These are phyloP conservation scores for Brenthis hecate DNA, from an alignment of 2,888 invertebrate species.

Conservation along the genomic window DNA sequence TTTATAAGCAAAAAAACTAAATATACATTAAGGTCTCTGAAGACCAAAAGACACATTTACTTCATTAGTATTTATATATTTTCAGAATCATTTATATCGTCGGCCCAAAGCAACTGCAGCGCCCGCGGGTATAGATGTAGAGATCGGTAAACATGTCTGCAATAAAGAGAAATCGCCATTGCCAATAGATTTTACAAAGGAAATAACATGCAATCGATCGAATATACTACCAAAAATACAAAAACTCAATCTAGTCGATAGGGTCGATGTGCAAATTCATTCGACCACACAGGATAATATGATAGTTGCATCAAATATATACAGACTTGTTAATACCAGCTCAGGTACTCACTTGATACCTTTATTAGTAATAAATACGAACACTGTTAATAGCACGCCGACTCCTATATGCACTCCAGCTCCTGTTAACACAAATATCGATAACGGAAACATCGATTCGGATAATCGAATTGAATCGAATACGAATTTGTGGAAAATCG, in stretches of 20 bases:
- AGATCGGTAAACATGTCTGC: constrained; percentile 40
- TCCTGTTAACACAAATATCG: constrained; percentile 18
- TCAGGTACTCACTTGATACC: constrained; percentile 55
- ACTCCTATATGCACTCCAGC: constrained; percentile 44
- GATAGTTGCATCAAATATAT: constrained; percentile 44
- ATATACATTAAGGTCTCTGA: no score
- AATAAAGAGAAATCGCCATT: constrained; percentile 51
- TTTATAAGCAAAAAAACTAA: neutral
- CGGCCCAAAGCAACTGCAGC: no score
- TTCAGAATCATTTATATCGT: constrained; percentile 3
- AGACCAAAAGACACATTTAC: no score
- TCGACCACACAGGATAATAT: neutral
- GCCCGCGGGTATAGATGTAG: constrained; percentile 51
- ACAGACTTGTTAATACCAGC: constrained; percentile 52
- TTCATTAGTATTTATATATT: neutral
- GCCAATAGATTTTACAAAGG: constrained; percentile 58
- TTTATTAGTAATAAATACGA: constrained; percentile 44
- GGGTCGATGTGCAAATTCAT: constrained; percentile 43
- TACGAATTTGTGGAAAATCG: neutral
- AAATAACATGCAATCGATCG: constrained; percentile 29
- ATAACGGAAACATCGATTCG: neutral
- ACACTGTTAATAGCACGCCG: constrained; percentile 44
- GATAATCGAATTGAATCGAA: constrained; percentile 17
- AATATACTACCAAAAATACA: constrained; percentile 24
- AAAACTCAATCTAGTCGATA: constrained; percentile 34